Conservation (phyloP, 2,888 invertebrate species). For the Cataglyphis altisquamis region DNA sequence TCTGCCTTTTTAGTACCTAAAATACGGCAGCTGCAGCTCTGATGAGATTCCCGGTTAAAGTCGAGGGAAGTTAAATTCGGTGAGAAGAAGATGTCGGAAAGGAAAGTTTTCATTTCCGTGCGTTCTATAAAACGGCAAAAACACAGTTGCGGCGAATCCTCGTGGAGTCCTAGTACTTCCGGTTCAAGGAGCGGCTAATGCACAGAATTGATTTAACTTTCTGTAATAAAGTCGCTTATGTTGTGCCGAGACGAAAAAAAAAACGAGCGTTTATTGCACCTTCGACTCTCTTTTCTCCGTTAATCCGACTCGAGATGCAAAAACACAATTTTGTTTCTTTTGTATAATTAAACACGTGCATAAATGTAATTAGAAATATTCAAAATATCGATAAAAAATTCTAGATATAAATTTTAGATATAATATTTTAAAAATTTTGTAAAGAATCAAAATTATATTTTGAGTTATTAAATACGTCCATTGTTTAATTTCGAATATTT, state of each 20-base stretch:
- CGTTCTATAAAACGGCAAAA: constrained; percentile 57
- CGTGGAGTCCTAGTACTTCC: constrained; percentile 19
- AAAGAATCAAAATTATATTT: not conserved
- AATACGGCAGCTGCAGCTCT: constrained; percentile 52
- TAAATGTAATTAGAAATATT: constrained; percentile 2
- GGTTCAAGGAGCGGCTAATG: constrained; percentile 42
- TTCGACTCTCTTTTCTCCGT: not conserved
- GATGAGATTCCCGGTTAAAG: constrained; percentile 56
- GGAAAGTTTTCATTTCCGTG: constrained; percentile 56
- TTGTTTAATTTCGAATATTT: constrained; percentile 5
- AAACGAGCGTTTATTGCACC: not conserved
- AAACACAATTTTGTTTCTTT: not conserved
- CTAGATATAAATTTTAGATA: no score
- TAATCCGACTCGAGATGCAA: not conserved
- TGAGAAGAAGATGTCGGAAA: constrained; percentile 50
- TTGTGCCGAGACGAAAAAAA: constrained; percentile 13
- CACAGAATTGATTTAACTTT: constrained; percentile 55
- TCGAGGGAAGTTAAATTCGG: constrained; percentile 54
- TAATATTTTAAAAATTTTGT: not conserved
- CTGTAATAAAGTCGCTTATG: constrained; percentile 49
- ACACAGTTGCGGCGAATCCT: constrained; percentile 43
- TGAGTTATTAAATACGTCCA: not conserved
- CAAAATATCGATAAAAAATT: no score
- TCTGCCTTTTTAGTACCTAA: constrained; percentile 49
- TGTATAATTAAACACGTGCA: not conserved